phyloP scores from a whole-genome alignment of 1,140 invertebrate genomes.

The Musca vetustissima region DNA sequence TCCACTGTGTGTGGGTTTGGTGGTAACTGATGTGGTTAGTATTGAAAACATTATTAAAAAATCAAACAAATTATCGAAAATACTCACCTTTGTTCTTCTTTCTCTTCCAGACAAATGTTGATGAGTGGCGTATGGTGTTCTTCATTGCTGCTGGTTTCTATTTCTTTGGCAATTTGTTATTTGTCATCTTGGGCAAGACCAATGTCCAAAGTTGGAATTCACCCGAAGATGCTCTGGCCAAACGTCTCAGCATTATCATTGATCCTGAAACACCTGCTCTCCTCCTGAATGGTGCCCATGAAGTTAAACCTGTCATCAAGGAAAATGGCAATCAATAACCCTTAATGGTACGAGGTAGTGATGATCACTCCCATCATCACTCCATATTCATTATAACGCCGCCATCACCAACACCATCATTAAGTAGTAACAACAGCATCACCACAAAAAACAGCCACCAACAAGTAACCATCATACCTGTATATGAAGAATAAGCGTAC shows the following conservation, averaged over 20 bases:
- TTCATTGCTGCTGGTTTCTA: conserved; percentile 72
- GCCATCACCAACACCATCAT: no score
- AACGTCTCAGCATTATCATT: conserved; percentile 18
- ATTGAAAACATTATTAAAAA: background rate
- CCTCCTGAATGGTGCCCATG: conserved; percentile 21
- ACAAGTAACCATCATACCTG: background rate
- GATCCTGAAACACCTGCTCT: conserved; percentile 28
- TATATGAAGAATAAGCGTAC: conserved; percentile 27
- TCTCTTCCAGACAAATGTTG: conserved; percentile 33
- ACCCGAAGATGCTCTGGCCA: conserved; percentile 32
- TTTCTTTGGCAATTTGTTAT: conserved; percentile 68
- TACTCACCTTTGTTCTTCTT: background rate
- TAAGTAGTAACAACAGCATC: background rate
- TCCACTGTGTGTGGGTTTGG: conserved; percentile 64
- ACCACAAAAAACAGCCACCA: background rate
- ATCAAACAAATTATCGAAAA: background rate
- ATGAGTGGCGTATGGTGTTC: conserved; percentile 75
- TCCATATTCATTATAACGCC: no score
- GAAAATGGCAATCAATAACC: conserved; percentile 23
- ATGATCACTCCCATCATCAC: no score
- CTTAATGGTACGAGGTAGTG: no score
- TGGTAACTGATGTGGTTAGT: conserved; percentile 66
- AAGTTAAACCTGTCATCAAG: conserved; percentile 8
- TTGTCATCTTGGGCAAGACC: conserved; percentile 67
- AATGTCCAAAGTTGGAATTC: conserved; percentile 68